phyloP scores from a whole-genome alignment of 2,113 vertebrate species.

The Pristiophorus japonicus region DNA sequence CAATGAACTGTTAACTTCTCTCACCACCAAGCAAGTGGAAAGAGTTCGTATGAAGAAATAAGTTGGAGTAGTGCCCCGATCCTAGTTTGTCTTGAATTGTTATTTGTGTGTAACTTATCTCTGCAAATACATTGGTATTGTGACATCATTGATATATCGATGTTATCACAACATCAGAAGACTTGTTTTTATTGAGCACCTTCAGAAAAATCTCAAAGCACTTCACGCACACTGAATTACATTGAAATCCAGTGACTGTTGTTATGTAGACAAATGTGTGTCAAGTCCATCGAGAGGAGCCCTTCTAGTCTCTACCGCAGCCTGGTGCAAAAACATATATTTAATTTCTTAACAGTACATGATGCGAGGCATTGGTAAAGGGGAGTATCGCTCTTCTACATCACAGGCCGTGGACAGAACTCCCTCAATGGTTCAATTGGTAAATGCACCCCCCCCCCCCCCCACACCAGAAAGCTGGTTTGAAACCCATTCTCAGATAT shows the following conservation, averaged over 20 bases:
- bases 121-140: not conserved
- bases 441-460: not conserved
- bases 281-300: not conserved
- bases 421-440: not conserved
- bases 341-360: not conserved
- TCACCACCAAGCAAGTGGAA: not conserved
- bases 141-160: not conserved
- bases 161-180: not conserved
- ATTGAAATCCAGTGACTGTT: not conserved
- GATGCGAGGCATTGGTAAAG: not conserved
- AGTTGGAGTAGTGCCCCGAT: no score
- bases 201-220: not conserved
- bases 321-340: not conserved
- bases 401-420: no score
- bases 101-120: not conserved
- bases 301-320: no score
- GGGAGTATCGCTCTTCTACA: no score
- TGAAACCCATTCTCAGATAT: not conserved
- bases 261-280: not conserved
- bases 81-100: not conserved
- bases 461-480: not conserved
- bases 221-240: not conserved
- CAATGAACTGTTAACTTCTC: not conserved
- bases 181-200: not conserved
- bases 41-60: not conserved